Conservation (phyloP, 2,888 invertebrate genomes). For the Brachyopa scutellaris region DNA sequence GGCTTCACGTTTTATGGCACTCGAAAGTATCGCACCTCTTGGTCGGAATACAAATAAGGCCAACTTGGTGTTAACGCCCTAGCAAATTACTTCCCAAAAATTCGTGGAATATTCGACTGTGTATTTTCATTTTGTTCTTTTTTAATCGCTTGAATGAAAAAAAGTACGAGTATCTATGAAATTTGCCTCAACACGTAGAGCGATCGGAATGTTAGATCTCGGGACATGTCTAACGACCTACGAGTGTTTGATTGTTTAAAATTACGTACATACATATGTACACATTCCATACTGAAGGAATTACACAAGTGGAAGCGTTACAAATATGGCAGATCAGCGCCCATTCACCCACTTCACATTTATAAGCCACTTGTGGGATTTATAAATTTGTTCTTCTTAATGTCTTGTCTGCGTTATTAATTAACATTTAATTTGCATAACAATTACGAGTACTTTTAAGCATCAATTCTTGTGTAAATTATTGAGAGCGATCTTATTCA, state of each 20-base stretch:
- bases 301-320: neutral
- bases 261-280: no score
- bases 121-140: no score
- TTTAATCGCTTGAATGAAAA: no score
- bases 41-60: conserved; percentile 53
- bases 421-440: conserved; percentile 51
- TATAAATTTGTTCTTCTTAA: conserved; percentile 6
- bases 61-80: conserved; percentile 50
- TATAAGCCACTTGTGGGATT: conserved; percentile 22
- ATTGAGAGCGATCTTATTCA: conserved; percentile 31
- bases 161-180: neutral
- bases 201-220: neutral
- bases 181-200: neutral
- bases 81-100: conserved; percentile 11
- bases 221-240: neutral
- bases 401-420: conserved; percentile 38
- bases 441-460: conserved; percentile 56
- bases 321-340: conserved; percentile 1
- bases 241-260: no score
- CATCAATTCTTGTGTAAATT: conserved; percentile 60
- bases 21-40: conserved; percentile 49
- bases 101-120: conserved; percentile 24
- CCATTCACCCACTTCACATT: conserved; percentile 19
- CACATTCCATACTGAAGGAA: no score
- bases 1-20: conserved; percentile 29